Percentiles rank a stretch among this genome's conserved stretches.
Conservation (phyloP, 2,797 vertebrate genomes). For the Choloepus didactylus region DNA sequence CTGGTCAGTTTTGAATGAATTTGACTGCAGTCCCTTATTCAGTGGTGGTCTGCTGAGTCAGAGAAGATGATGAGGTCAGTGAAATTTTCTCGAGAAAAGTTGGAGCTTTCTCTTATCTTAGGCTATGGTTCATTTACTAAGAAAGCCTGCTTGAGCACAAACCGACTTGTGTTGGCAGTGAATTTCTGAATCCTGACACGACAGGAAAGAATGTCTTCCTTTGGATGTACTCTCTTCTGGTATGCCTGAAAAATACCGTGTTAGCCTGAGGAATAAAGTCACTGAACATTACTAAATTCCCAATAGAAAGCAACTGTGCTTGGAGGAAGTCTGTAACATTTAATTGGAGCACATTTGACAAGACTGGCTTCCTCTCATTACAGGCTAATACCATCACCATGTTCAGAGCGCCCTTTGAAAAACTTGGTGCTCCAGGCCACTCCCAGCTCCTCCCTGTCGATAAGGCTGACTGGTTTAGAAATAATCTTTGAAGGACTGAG, state of each 20-base stretch:
- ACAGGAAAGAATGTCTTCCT: slow-evolving; percentile 29
- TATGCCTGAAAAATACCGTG: slow-evolving; percentile 38
- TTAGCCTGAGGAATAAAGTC: slow-evolving; percentile 56
- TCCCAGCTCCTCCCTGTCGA: slow-evolving; percentile 40
- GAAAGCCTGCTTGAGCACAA: slow-evolving; percentile 53
- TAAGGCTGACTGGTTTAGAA: slow-evolving; percentile 30
- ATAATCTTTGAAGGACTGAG: slow-evolving; percentile 51
- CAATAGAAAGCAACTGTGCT: slow-evolving; percentile 13
- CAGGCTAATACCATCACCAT: background rate
- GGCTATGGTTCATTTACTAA: slow-evolving; percentile 31
- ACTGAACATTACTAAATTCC: slow-evolving; percentile 62
- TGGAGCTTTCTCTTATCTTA: background rate
- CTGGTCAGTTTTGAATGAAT: background rate
- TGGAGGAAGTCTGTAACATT: slow-evolving; percentile 50
- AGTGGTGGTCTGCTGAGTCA: background rate
- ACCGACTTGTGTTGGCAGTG: slow-evolving; percentile 62
- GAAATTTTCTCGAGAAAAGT: background rate
- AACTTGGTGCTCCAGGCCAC: slow-evolving; percentile 27
- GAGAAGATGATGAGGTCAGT: slow-evolving; percentile 16
- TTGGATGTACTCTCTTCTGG: slow-evolving; percentile 17
- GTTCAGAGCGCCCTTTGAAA: slow-evolving; percentile 62
- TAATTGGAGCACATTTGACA: slow-evolving; percentile 71
- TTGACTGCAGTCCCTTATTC: background rate
- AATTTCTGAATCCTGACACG: slow-evolving; percentile 69
- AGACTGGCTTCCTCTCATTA: slow-evolving; percentile 49